phyloP scores from a whole-genome alignment of 1,140 invertebrate genomes.

The Leptinotarsa lineolata region DNA sequence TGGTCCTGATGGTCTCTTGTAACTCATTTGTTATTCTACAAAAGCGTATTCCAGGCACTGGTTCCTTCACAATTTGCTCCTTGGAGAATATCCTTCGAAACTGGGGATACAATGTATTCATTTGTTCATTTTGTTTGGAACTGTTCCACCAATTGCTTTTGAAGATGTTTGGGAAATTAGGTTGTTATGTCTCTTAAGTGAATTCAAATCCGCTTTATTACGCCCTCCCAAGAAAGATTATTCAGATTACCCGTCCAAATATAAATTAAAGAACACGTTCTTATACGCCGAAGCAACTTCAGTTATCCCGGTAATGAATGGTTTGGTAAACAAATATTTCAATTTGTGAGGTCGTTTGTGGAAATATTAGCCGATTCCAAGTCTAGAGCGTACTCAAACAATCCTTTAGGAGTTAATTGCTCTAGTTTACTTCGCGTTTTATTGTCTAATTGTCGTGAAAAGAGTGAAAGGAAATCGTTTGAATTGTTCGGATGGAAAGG shows the following conservation, averaged over 20 bases:
- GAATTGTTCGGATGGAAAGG: background rate
- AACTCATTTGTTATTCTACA: too few species aligned
- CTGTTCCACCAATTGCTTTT: too few species aligned
- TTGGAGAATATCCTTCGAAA: too few species aligned
- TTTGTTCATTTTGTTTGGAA: too few species aligned
- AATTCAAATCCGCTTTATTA: background rate
- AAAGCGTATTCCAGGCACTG: too few species aligned
- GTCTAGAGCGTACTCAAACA: background rate
- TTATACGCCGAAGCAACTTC: background rate
- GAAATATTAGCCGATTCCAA: slow-evolving; percentile 1
- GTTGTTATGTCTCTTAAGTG: background rate
- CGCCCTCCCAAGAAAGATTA: background rate
- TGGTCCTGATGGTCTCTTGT: too few species aligned
- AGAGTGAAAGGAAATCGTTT: background rate
- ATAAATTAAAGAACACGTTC: background rate
- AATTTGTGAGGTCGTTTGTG: slow-evolving; percentile 1
- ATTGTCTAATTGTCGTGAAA: background rate
- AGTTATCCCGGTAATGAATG: slow-evolving; percentile 2
- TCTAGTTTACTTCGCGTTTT: background rate
- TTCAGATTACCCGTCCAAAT: background rate
- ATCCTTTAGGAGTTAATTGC: background rate
- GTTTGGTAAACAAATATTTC: slow-evolving; percentile 1
- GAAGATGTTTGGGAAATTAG: too few species aligned
- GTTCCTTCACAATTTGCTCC: too few species aligned
- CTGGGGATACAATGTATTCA: too few species aligned